phyloP scores from a whole-genome alignment of 2,888 invertebrate species.

The Drosophila neotestacea region DNA sequence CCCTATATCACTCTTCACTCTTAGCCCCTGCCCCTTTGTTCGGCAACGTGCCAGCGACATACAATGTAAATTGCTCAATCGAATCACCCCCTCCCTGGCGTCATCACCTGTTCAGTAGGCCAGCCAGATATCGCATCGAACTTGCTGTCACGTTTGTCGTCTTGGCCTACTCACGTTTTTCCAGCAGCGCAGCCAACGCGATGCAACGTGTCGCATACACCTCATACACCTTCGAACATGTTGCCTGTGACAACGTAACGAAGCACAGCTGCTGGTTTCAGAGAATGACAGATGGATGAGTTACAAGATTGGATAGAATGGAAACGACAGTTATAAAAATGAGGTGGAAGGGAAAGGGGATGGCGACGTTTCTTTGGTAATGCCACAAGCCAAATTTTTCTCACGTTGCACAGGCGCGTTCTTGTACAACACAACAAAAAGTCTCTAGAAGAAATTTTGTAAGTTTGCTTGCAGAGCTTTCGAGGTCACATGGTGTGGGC shows the following conservation, averaged over 20 bases:
- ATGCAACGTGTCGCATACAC: constrained; percentile 43
- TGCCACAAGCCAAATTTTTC: constrained; percentile 44
- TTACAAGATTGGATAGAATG: constrained; percentile 7
- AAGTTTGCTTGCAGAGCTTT: constrained; percentile 27
- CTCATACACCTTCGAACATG: constrained; percentile 65
- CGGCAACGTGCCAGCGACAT: constrained; percentile 63
- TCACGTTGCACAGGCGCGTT: constrained; percentile 65
- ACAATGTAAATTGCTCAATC: constrained; percentile 51
- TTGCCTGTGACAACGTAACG: constrained; percentile 43
- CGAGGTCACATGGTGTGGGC: constrained; percentile 49
- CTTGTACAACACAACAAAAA: background rate
- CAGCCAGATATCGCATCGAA: constrained; percentile 63
- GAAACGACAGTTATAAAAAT: background rate
- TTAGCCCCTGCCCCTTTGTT: background rate
- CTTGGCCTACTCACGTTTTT: constrained; percentile 66
- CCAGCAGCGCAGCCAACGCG: constrained; percentile 47
- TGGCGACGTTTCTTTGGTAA: constrained; percentile 53
- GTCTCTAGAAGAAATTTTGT: background rate
- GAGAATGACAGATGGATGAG: constrained; percentile 20
- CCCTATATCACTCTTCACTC: background rate
- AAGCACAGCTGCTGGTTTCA: background rate
- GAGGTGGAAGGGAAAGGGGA: constrained; percentile 2
- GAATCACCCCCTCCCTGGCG: background rate
- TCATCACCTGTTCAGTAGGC: constrained; percentile 67
- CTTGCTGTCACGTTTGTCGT: constrained; percentile 70